A percentile compares a stretch with the other conserved stretches of the same genome.
These are phyloP conservation scores for Pomacea canaliculata DNA, from an alignment of 2,888 invertebrate genomes.

Conservation along the genomic window DNA sequence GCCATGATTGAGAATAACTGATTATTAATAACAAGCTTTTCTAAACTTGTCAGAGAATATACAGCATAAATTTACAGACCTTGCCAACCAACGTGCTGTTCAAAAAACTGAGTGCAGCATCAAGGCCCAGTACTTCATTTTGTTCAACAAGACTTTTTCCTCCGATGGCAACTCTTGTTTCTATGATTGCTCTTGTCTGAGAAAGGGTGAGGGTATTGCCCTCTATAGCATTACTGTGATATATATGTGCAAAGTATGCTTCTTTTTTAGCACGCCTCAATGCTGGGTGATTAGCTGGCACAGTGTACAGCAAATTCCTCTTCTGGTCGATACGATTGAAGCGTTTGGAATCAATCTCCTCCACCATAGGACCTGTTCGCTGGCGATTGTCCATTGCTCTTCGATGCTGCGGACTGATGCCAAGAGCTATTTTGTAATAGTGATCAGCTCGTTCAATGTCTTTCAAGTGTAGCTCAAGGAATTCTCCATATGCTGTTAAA, in stretches of 20 bases:
- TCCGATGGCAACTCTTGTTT: slow-evolving; percentile 83
- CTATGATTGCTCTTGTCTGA: slow-evolving; percentile 90
- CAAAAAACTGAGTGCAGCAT: slow-evolving; percentile 94
- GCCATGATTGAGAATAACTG: too few relatives aligned
- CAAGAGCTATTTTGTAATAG: slow-evolving; percentile 85
- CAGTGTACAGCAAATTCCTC: slow-evolving; percentile 82
- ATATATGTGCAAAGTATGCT: slow-evolving; percentile 93
- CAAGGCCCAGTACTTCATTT: slow-evolving; percentile 91
- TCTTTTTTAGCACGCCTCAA: slow-evolving; percentile 91
- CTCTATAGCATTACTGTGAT: slow-evolving; percentile 97
- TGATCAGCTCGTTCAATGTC: slow-evolving; percentile 92
- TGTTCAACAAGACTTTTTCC: slow-evolving; percentile 96
- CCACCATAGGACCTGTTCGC: slow-evolving; percentile 86
- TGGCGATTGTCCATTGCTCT: slow-evolving; percentile 77
- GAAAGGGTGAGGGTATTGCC: slow-evolving; percentile 96
- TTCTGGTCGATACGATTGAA: slow-evolving; percentile 85
- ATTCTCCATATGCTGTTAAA: slow-evolving; percentile 92
- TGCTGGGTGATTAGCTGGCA: slow-evolving; percentile 85
- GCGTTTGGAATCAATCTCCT: slow-evolving; percentile 86
- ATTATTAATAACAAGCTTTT: too few relatives aligned
- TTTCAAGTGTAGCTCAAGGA: slow-evolving; percentile 85
- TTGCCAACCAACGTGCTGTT: slow-evolving; percentile 75
- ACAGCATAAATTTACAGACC: background rate
- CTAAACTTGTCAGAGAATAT: too few relatives aligned
- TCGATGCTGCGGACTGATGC: slow-evolving; percentile 83